phyloP scores from a whole-genome alignment of 1,140 invertebrate genomes.

The Magallana ariakensis region DNA sequence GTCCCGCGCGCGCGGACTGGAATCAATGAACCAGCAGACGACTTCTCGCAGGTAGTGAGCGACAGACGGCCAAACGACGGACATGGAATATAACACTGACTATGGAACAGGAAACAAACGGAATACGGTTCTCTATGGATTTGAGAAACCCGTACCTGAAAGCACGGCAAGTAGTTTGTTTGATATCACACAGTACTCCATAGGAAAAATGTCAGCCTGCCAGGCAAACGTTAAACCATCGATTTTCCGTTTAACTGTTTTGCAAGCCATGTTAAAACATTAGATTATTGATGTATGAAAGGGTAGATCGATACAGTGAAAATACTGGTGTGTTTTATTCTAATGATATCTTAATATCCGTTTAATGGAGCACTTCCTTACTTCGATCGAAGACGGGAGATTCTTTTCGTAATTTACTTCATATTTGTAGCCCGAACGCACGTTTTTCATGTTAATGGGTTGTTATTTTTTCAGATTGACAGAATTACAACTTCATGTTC shows the following conservation, averaged over 20 bases:
- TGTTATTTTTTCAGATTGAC: background rate
- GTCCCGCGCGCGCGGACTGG: constrained; percentile 29
- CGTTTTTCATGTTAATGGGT: background rate
- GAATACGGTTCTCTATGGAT: constrained; percentile 17
- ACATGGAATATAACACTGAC: constrained; percentile 21
- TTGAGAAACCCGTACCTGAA: constrained; percentile 16
- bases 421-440: background rate
- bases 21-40: constrained; percentile 35
- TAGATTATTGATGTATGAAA: constrained; percentile 30
- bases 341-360: constrained; percentile 32
- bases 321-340: constrained; percentile 32
- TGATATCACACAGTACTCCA: background rate
- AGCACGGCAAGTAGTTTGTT: constrained; percentile 11
- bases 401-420: background rate
- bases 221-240: constrained; percentile 3
- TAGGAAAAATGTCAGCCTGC: constrained; percentile 16
- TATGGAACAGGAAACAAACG: background rate
- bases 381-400: constrained; percentile 3
- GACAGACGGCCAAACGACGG: constrained; percentile 2
- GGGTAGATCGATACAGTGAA: constrained; percentile 14
- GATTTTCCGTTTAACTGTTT: constrained; percentile 38
- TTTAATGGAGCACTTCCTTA: constrained; percentile 24
- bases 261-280: constrained; percentile 36
- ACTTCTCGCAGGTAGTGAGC: background rate
- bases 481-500: background rate